Evolutionary conservation across 23 tunicate species (phyloP), one percentile per base, ranked within the genome.

Genomic region (Halocynthia aurantium): DNA sequence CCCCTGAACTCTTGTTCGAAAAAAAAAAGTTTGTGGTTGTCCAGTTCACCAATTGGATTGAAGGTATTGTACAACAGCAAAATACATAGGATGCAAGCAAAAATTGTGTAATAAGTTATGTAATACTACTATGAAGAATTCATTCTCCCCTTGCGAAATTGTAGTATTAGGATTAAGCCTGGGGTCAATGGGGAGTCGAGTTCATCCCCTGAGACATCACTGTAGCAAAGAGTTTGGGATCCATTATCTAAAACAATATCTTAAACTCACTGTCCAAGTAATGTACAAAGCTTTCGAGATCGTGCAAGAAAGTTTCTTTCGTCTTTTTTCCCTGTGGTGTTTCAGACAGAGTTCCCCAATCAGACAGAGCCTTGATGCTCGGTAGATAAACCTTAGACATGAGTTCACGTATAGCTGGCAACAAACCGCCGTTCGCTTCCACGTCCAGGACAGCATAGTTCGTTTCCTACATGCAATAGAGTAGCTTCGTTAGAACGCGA

Each of bases 391-490:
- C 83, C 50, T 77, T 84, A 0, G 86, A 70, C 84, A 94, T 77
- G 10, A 88, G 87, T 22, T 88, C 80, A 6, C 88, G 88, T 49
- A 94, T 78, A 7, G 99, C 95, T 21, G 95, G 95, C 7, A 94
- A 70, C 44, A 94, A 64, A 6, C 95, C 91, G 7, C 91, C 91
- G 67, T 92, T 86, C 7, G 58, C 80, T 58, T 71, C 88, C 7
- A 92, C 98, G 75, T 92, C 98, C 60, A 92, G 82, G 7, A 86
- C 88, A 21, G 88, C 98, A 79, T 86, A 92, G 69, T 86, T 86
- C 10, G 84, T 86, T 69, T 92, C 89, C 95, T 88, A 69, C n/a
- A 86, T 60, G 55, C 21, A 63, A 55, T 13, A 66, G 57, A 55
- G 9, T 22, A 31, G 44, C 44, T 31, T 31, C 2, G 1, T 31